These are phyloP conservation scores for Drosophila macrothrix DNA, from an alignment of 2,888 invertebrate genomes.

Conservation along the genomic window DNA sequence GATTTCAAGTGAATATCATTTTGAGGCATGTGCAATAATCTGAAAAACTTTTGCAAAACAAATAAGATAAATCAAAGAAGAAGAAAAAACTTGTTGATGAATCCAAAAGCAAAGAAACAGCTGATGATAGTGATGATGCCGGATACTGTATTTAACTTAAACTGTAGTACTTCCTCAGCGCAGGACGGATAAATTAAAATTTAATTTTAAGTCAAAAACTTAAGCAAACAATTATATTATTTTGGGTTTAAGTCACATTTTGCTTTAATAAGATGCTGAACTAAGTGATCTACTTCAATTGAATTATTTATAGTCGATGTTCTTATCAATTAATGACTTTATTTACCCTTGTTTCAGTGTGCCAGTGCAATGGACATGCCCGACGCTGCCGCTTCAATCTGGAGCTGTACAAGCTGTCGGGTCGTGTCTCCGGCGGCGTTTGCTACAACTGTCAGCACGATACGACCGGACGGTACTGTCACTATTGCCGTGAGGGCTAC, in stretches of 20 bases:
- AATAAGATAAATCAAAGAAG: neutral
- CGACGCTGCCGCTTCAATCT: constrained; percentile 98
- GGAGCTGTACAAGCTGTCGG: constrained; percentile 98
- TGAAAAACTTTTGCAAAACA: neutral
- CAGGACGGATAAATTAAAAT: neutral
- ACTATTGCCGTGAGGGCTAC: constrained; percentile 99
- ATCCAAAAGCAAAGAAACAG: neutral
- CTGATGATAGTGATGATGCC: neutral
- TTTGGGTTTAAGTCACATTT: neutral
- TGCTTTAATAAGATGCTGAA: neutral
- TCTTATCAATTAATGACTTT: neutral
- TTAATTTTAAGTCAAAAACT: neutral
- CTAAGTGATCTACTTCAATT: neutral
- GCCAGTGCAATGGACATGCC: constrained; percentile 99
- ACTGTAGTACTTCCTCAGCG: no score
- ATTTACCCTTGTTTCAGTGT: constrained; percentile 88
- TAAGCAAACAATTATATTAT: neutral
- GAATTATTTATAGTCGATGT: neutral
- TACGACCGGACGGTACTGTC: constrained; percentile 98
- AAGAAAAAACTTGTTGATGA: neutral
- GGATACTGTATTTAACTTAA: no score
- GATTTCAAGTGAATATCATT: neutral
- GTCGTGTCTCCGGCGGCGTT: constrained; percentile 96
- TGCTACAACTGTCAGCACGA: constrained; percentile 98
- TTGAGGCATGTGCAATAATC: neutral